Conservation (phyloP, 2,113 vertebrate species). For the Lanius collurio region DNA sequence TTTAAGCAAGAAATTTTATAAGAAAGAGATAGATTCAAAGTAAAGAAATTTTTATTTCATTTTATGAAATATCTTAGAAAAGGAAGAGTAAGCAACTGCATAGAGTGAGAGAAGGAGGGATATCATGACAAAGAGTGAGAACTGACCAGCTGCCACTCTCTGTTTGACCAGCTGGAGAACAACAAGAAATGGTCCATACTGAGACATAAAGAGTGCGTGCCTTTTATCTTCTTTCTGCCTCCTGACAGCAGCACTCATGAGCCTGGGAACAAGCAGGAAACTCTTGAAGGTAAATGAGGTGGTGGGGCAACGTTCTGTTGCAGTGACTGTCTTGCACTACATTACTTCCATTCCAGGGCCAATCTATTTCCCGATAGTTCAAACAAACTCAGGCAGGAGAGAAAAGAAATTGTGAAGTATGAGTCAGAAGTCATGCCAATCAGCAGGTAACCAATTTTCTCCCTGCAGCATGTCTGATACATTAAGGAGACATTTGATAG, state of each 20-base stretch:
- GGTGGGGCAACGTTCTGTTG: neutral
- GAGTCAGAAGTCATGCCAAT: neutral
- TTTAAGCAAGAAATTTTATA: neutral
- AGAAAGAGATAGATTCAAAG: neutral
- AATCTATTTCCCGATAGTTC: neutral
- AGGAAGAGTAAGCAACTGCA: neutral
- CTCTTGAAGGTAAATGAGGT: neutral
- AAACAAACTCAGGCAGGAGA: neutral
- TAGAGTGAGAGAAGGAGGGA: neutral
- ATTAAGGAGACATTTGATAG: neutral
- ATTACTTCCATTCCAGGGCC: neutral
- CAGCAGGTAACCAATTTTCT: slow-evolving; percentile 10
- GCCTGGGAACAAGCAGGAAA: neutral
- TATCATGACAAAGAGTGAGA: neutral
- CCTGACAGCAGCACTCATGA: neutral
- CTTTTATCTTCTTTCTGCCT: neutral
- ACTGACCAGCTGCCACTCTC: neutral
- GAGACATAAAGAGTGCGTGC: neutral
- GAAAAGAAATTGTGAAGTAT: neutral
- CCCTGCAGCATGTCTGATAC: neutral
- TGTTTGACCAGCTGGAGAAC: neutral
- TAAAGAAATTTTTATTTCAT: neutral
- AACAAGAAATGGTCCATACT: neutral
- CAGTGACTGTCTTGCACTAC: neutral
- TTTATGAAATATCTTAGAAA: neutral